Conservation (phyloP, 1,140 invertebrate genomes). For the Platyura marginata region DNA sequence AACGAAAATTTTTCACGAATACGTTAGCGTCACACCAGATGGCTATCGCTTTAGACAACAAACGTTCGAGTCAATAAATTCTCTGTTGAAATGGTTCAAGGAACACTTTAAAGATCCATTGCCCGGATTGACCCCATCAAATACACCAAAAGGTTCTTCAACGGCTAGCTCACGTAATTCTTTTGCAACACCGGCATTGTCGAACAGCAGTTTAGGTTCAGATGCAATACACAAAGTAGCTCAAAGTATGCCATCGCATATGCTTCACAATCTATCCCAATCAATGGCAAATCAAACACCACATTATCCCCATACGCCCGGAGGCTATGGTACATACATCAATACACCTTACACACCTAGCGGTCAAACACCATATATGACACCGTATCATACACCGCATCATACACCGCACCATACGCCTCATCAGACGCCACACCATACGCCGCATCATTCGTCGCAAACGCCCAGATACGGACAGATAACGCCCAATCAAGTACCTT, state of each 20-base stretch:
- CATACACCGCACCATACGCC: conserved; percentile 41
- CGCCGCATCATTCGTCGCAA: conserved; percentile 37
- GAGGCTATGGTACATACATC: conserved; percentile 32
- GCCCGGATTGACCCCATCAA: conserved; percentile 50
- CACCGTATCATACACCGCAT: conserved; percentile 62
- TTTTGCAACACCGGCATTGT: conserved; percentile 43
- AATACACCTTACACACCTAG: conserved; percentile 70
- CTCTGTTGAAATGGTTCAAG: conserved; percentile 92
- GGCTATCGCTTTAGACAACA: conserved; percentile 82
- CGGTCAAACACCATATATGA: conserved; percentile 80
- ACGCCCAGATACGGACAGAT: conserved; percentile 41
- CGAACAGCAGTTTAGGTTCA: conserved; percentile 8
- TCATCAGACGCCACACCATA: conserved; percentile 74
- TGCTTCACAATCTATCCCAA: conserved; percentile 50
- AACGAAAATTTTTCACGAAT: conserved; percentile 72
- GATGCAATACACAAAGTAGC: conserved; percentile 55
- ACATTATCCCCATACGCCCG: conserved; percentile 43
- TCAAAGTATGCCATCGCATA: conserved; percentile 49
- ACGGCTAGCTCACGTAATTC: conserved; percentile 39
- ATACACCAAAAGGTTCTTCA: conserved; percentile 39
- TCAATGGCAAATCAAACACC: conserved; percentile 47
- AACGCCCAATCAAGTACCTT: conserved; percentile 31
- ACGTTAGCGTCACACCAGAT: conserved; percentile 75
- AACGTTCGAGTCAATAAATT: conserved; percentile 67
- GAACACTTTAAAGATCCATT: conserved; percentile 88